These are phyloP conservation scores for Dendropsophus ebraccatus DNA, from an alignment of 2,113 vertebrate species.

Conservation along the genomic window DNA sequence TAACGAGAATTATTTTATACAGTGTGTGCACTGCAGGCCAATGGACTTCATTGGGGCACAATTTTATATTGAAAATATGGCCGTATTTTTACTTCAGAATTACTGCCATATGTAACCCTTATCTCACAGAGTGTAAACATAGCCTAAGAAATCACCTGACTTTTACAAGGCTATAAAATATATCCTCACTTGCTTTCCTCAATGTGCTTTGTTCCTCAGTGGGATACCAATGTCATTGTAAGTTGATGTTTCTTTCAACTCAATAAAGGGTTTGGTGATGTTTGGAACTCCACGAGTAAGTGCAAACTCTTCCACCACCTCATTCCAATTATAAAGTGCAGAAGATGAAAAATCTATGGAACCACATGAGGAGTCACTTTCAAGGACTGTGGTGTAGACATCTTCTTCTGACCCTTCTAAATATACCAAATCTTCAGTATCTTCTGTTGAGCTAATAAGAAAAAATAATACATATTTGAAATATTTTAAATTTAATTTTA, in stretches of 20 bases:
- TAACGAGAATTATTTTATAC: no score
- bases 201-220: not conserved
- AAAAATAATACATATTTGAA: not conserved
- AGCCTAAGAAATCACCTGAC: not conserved
- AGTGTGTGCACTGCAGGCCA: no score
- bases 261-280: not conserved
- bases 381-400: not conserved
- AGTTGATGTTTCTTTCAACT: not conserved
- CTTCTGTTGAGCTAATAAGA: not conserved
- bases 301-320: not conserved
- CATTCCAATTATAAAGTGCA: not conserved
- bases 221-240: slow-evolving; percentile 3
- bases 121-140: no score
- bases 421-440: not conserved
- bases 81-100: no score
- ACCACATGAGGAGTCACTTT: not conserved
- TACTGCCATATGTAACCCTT: no score
- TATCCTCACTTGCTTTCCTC: not conserved
- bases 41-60: no score
- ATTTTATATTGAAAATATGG: no score
- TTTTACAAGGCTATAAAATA: not conserved
- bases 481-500: not conserved
- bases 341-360: no score
- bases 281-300: not conserved
- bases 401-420: not conserved